These are phyloP conservation scores for Cynodonichthys magdalenae DNA, from an alignment of 2,797 vertebrate genomes.

Conservation along the genomic window DNA sequence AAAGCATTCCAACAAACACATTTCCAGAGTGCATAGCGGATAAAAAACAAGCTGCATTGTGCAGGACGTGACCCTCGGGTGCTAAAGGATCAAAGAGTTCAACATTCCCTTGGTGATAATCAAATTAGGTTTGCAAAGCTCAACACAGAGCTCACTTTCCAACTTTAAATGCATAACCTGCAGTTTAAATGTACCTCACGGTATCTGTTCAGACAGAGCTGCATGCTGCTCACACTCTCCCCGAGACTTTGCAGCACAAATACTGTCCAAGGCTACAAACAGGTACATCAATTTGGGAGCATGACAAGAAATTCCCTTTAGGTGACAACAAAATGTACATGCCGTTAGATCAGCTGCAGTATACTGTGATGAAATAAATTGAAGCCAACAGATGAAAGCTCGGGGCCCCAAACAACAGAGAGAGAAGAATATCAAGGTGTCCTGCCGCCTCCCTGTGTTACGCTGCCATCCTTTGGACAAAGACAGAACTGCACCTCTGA, in stretches of 20 bases:
- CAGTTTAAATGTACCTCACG: conserved; percentile 31
- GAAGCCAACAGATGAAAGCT: conserved; percentile 73
- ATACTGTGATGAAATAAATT: conserved; percentile 73
- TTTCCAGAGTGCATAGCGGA: conserved; percentile 3
- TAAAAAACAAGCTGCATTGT: conserved; percentile 30
- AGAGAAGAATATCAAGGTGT: conserved; percentile 18
- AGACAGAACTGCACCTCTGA: conserved; percentile 14
- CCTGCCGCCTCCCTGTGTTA: conserved; percentile 32
- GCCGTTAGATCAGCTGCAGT: conserved; percentile 74
- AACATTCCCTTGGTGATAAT: conserved; percentile 41
- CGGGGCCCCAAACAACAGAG: conserved; percentile 45
- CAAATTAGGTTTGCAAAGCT: conserved; percentile 53
- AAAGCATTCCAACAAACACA: conserved; percentile 22
- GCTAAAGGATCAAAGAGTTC: conserved; percentile 57
- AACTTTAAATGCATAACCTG: conserved; percentile 48
- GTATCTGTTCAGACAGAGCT: conserved; percentile 45
- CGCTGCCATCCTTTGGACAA: conserved; percentile 70
- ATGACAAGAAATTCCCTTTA: conserved; percentile 70
- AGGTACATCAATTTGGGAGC: conserved; percentile 70
- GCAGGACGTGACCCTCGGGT: conserved; percentile 37
- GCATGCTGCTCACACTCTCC: conserved; percentile 50
- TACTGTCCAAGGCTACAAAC: conserved; percentile 65
- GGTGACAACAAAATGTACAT: conserved; percentile 74
- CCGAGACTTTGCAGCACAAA: conserved; percentile 55
- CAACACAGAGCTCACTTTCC: conserved; percentile 37